Conservation (phyloP, 2,797 vertebrate genomes). For the Huso huso region DNA sequence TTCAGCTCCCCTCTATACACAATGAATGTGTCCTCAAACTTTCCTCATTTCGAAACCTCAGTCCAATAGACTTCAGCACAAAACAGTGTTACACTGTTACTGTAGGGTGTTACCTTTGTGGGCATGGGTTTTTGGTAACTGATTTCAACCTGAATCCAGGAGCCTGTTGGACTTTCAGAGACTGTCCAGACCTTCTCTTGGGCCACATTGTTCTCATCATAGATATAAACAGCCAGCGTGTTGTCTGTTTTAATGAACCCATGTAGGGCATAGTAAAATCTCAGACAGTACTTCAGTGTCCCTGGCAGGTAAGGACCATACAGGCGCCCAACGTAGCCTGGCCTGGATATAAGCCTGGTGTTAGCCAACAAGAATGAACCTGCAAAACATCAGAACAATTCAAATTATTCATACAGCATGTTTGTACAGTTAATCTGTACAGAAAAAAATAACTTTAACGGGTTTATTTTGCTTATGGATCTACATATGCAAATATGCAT, state of each 20-base stretch:
- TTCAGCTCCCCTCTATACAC: no score
- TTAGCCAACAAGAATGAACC: slow-evolving; percentile 78
- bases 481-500: not conserved
- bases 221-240: slow-evolving; percentile 74
- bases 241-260: slow-evolving; percentile 80
- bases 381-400: slow-evolving; percentile 43
- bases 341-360: slow-evolving; percentile 64
- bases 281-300: slow-evolving; percentile 80
- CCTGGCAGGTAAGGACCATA: slow-evolving; percentile 74
- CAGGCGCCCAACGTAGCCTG: slow-evolving; percentile 77
- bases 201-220: slow-evolving; percentile 79
- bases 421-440: no score
- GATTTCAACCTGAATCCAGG: slow-evolving; percentile 80
- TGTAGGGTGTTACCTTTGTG: slow-evolving; percentile 66
- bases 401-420: not conserved
- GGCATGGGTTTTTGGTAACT: slow-evolving; percentile 82
- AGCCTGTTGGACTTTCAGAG: slow-evolving; percentile 57
- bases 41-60: no score
- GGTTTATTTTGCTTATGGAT: not conserved
- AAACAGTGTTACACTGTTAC: not conserved
- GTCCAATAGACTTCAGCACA: no score
- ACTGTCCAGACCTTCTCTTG: slow-evolving; percentile 89
- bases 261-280: slow-evolving; percentile 79
- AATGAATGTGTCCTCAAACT: no score
- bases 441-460: not conserved